phyloP scores from a whole-genome alignment of 2,113 vertebrate genomes.

The Clarias macrocephalus region DNA sequence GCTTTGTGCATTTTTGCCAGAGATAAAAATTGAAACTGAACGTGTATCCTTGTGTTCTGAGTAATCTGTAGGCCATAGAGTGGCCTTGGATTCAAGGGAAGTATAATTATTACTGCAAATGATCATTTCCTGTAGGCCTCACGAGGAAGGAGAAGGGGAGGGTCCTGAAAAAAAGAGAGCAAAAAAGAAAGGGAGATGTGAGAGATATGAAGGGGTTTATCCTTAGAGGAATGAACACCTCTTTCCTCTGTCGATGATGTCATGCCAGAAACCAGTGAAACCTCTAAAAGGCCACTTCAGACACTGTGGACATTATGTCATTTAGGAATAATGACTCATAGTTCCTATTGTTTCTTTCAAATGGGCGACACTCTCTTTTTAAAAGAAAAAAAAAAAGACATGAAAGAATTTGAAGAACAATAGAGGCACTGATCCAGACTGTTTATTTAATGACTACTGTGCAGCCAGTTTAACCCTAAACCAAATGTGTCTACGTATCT shows the following conservation, averaged over 20 bases:
- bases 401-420: constrained; percentile 9
- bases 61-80: constrained; percentile 23
- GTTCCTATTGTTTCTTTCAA: constrained; percentile 25
- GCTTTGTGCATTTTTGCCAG: neutral
- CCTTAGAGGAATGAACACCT: constrained; percentile 36
- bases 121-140: constrained; percentile 49
- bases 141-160: neutral
- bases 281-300: constrained; percentile 14
- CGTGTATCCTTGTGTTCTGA: neutral
- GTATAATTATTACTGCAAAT: constrained; percentile 39
- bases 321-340: constrained; percentile 31
- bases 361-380: neutral
- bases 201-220: constrained; percentile 14
- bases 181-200: constrained; percentile 22
- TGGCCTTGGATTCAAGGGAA: constrained; percentile 38
- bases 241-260: constrained; percentile 40
- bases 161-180: neutral
- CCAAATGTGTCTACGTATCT: neutral
- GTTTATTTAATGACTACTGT: constrained; percentile 8
- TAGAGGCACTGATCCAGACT: neutral
- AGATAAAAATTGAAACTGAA: neutral
- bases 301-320: neutral
- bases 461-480: neutral
- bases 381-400: neutral
- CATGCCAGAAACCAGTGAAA: constrained; percentile 26